Percentiles rank a stretch among this genome's conserved stretches.
phyloP scores from a whole-genome alignment of 2,888 invertebrate species.

The Pandemis heparana region DNA sequence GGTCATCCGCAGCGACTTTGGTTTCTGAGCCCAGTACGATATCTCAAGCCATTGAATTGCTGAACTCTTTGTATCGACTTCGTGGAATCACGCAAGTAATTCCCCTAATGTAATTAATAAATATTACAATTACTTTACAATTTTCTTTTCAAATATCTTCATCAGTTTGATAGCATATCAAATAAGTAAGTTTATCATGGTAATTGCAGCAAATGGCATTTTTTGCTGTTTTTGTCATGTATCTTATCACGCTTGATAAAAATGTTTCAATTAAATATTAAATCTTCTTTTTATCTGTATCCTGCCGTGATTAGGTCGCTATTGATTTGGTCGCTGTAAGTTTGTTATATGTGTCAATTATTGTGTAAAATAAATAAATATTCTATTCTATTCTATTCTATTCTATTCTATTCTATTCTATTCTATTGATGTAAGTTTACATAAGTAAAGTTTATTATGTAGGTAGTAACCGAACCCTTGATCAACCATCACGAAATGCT shows the following conservation, averaged over 20 bases:
- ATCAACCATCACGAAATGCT: too few relatives aligned
- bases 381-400: too few relatives aligned
- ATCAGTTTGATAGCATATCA: background rate
- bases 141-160: background rate
- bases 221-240: background rate
- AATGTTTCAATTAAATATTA: slow-evolving; percentile 4
- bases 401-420: too few relatives aligned
- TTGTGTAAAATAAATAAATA: background rate
- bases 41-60: background rate
- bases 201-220: background rate
- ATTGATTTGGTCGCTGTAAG: too few relatives aligned
- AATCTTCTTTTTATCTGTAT: background rate
- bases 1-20: slow-evolving; percentile 66
- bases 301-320: background rate
- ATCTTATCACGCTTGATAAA: background rate
- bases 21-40: slow-evolving; percentile 51
- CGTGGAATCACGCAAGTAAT: background rate
- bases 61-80: background rate
- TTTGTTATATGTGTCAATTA: too few relatives aligned
- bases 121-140: background rate
- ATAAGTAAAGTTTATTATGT: too few relatives aligned
- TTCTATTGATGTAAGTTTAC: background rate
- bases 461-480: too few relatives aligned
- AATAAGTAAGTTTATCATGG: background rate
- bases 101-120: background rate